phyloP scores from a whole-genome alignment of 2,888 invertebrate species.

The Caenorhabditis sp. region DNA sequence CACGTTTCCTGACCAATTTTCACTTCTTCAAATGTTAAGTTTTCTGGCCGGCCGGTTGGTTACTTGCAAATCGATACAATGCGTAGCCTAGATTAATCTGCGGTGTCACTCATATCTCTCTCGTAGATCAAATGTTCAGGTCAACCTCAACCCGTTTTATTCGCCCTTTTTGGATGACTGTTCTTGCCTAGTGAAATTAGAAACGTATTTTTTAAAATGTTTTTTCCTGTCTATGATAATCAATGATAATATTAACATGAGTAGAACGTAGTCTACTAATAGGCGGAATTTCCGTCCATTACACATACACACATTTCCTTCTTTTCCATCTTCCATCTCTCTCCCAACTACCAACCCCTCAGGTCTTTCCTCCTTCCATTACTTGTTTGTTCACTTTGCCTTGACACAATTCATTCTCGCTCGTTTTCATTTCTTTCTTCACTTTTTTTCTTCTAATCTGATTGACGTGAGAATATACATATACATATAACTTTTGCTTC shows the following conservation, averaged over 20 bases:
- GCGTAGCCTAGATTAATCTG: conserved; percentile 36
- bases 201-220: not conserved
- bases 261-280: conserved; percentile 31
- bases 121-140: conserved; percentile 13
- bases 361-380: conserved; percentile 5
- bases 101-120: not conserved
- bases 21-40: conserved; percentile 10
- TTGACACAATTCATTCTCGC: conserved; percentile 14
- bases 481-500: not conserved
- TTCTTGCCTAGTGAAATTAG: not conserved
- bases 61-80: conserved; percentile 1
- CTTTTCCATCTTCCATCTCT: conserved; percentile 9
- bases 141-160: conserved; percentile 12
- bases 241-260: conserved; percentile 23
- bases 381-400: conserved; percentile 51
- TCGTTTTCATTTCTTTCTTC: conserved; percentile 1
- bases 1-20: conserved; percentile 17
- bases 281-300: not conserved
- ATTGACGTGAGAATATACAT: not conserved
- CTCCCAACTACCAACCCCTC: not conserved
- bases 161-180: not conserved
- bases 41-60: not conserved
- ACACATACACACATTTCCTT: conserved; percentile 14
- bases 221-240: not conserved
- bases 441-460: not conserved